These are phyloP conservation scores for Chaenocephalus aceratus DNA, from an alignment of 2,113 vertebrate genomes.

Conservation along the genomic window DNA sequence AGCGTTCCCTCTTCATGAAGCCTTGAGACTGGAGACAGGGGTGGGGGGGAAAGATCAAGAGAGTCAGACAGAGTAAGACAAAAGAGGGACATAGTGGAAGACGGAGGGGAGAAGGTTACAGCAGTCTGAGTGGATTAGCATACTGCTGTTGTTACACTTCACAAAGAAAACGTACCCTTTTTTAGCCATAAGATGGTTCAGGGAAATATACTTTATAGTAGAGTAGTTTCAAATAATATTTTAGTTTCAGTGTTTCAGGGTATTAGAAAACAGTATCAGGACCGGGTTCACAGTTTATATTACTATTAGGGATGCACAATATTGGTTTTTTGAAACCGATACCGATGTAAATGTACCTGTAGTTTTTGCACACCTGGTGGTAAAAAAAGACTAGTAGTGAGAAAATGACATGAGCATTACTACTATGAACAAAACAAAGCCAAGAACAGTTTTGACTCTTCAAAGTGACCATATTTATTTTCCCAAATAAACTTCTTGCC, in stretches of 20 bases:
- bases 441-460: no score
- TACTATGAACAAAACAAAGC: no score
- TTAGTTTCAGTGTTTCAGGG: constrained; percentile 12
- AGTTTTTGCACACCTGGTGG: no score
- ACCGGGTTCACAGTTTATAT: constrained; percentile 13
- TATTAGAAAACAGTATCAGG: constrained; percentile 28
- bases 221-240: constrained; percentile 28
- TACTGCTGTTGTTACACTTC: constrained; percentile 53
- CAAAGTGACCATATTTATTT: no score
- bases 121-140: constrained; percentile 68
- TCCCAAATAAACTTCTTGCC: no score
- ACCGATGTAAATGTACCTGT: no score
- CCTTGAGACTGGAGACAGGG: constrained; percentile 19
- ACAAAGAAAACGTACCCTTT: constrained; percentile 38
- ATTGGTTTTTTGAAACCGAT: no score
- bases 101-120: constrained; percentile 47
- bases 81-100: constrained; percentile 35
- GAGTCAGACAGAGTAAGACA: constrained; percentile 19
- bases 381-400: no score
- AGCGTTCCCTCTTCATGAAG: constrained; percentile 20
- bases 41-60: constrained; percentile 12
- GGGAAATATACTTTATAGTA: constrained; percentile 29
- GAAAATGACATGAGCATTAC: no score
- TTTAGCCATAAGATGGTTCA: constrained; percentile 40
- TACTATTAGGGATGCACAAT: neutral